These are phyloP conservation scores for Camponotus vicinus DNA, from an alignment of 1,140 invertebrate species.

Conservation along the genomic window DNA sequence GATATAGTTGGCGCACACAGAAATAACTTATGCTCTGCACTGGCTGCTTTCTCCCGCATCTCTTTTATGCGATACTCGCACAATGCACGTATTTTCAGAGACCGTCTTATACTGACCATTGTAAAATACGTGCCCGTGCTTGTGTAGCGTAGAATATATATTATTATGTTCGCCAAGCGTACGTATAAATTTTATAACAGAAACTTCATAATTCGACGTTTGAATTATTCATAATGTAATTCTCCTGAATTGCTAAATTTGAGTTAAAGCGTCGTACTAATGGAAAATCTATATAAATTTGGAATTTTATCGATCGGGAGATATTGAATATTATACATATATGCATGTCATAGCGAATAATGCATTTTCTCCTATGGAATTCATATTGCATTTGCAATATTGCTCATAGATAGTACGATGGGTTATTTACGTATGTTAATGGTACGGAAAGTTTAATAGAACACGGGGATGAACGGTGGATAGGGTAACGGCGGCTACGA, in stretches of 20 bases:
- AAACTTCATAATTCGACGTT: background rate
- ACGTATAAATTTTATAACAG: constrained; percentile 6
- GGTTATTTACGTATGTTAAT: constrained; percentile 53
- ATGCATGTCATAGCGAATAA: background rate
- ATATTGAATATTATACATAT: background rate
- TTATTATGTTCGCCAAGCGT: background rate
- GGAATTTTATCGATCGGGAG: background rate
- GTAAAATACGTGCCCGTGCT: background rate
- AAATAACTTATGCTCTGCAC: constrained; percentile 26
- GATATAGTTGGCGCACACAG: constrained; percentile 9
- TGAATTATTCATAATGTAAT: background rate
- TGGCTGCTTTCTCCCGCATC: constrained; percentile 3
- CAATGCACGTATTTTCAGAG: background rate
- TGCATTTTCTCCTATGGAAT: background rate
- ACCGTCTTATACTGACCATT: constrained; percentile 27
- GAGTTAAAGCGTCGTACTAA: background rate
- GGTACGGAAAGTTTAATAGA: constrained; percentile 50
- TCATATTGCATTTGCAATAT: constrained; percentile 4
- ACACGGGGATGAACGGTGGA: constrained; percentile 54
- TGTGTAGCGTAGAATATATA: background rate
- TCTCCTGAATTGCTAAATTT: background rate
- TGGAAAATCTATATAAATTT: background rate
- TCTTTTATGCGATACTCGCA: background rate
- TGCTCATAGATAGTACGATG: background rate
- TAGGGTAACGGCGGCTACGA: constrained; percentile 43